Conservation (phyloP, 2,113 vertebrate species). For the Daboia siamensis region DNA sequence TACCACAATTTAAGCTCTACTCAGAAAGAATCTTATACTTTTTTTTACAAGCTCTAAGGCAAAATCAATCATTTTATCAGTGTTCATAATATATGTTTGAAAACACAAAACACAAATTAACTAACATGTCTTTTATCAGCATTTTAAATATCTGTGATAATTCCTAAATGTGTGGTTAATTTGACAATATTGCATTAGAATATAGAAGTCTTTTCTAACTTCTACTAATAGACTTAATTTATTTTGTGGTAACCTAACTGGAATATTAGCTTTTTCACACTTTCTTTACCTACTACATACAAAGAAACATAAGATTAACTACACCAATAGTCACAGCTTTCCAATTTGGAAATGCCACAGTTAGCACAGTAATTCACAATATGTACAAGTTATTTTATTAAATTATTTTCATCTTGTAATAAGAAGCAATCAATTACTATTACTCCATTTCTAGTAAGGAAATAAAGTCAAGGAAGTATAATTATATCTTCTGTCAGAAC, state of each 20-base stretch:
- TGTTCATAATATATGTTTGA: background rate
- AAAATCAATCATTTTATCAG: background rate
- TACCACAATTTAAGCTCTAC: background rate
- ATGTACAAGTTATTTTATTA: background rate
- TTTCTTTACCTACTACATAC: background rate
- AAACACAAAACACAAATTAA: background rate
- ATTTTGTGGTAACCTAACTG: background rate
- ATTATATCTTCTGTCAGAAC: too few relatives aligned
- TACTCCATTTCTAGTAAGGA: background rate
- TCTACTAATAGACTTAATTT: background rate
- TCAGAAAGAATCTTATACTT: background rate
- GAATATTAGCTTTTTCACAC: background rate
- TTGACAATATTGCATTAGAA: background rate
- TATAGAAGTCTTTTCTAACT: background rate
- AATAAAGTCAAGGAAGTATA: too few relatives aligned
- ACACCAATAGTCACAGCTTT: background rate
- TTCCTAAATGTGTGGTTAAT: background rate
- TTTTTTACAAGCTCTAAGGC: background rate
- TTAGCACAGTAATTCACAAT: background rate
- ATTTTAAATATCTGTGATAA: background rate
- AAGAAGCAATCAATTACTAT: background rate
- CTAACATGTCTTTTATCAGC: background rate
- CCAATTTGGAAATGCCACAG: background rate
- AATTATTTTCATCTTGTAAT: background rate
- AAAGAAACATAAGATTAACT: background rate